These are phyloP conservation scores for Watsonalla cultraria DNA, from an alignment of 2,888 invertebrate species.

Conservation along the genomic window DNA sequence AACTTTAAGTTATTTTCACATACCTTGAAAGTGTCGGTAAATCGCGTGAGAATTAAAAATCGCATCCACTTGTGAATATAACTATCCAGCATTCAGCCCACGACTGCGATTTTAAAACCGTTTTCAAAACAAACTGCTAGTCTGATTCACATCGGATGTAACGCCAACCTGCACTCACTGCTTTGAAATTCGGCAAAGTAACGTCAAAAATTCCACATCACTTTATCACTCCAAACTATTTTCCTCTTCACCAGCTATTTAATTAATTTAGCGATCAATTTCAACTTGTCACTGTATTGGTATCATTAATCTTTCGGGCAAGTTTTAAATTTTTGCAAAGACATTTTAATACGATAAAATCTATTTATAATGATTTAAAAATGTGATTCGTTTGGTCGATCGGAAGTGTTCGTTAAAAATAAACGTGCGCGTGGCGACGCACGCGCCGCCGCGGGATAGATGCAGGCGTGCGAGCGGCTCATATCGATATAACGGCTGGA, in stretches of 20 bases:
- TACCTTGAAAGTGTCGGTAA: neutral
- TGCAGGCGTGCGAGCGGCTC: neutral
- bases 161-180: slow-evolving; percentile 22
- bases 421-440: slow-evolving; percentile 40
- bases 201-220: neutral
- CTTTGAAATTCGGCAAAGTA: slow-evolving; percentile 13
- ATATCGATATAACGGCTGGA: neutral
- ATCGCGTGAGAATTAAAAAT: neutral
- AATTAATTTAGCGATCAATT: neutral
- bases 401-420: slow-evolving; percentile 45
- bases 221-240: neutral
- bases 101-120: neutral
- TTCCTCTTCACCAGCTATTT: neutral
- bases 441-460: slow-evolving; percentile 23
- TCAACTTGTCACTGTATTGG: neutral
- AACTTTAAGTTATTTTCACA: neutral
- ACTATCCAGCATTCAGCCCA: neutral
- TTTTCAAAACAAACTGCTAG: neutral
- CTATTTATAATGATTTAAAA: slow-evolving; percentile 35
- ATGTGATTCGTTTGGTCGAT: slow-evolving; percentile 34
- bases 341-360: slow-evolving; percentile 14
- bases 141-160: slow-evolving; percentile 14
- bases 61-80: neutral
- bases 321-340: slow-evolving; percentile 1
- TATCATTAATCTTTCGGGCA: slow-evolving; percentile 7